These are phyloP conservation scores for Caradrina kadenii DNA, from an alignment of 2,888 invertebrate genomes.

Conservation along the genomic window DNA sequence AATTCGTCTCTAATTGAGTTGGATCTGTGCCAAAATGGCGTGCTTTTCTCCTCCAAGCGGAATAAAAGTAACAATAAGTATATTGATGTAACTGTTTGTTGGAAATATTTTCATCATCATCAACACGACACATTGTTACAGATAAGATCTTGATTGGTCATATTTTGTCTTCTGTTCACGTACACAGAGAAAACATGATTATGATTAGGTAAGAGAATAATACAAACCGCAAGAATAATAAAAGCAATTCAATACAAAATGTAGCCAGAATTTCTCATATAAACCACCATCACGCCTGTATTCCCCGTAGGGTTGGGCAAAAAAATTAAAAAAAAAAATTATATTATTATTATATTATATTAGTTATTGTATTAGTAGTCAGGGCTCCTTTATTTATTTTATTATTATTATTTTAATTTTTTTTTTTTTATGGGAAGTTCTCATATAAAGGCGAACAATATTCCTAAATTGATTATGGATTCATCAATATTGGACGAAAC, in stretches of 20 bases:
- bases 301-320: too few species aligned
- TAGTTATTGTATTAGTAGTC: too few species aligned
- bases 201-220: conserved; percentile 12
- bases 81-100: conserved; percentile 24
- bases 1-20: conserved; percentile 45
- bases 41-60: conserved; percentile 20
- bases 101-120: not conserved
- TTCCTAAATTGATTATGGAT: conserved; percentile 35
- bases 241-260: conserved; percentile 6
- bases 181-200: conserved; percentile 7
- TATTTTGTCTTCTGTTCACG: not conserved
- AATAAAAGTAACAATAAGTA: conserved; percentile 34
- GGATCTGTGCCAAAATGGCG: conserved; percentile 44
- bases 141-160: conserved; percentile 6
- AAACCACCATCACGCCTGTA: too few species aligned
- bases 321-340: too few species aligned
- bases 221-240: conserved; percentile 16
- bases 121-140: not conserved
- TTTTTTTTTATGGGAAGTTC: too few species aligned
- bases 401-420: too few species aligned
- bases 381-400: too few species aligned
- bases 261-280: not conserved
- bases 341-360: too few species aligned
- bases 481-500: conserved; percentile 24
- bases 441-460: conserved; percentile 14